Evolutionary conservation across 2,797 vertebrate genomes (phyloP), one percentile per base, ranked within the genome.

Genomic region (Phyllotis vaccarum): DNA sequence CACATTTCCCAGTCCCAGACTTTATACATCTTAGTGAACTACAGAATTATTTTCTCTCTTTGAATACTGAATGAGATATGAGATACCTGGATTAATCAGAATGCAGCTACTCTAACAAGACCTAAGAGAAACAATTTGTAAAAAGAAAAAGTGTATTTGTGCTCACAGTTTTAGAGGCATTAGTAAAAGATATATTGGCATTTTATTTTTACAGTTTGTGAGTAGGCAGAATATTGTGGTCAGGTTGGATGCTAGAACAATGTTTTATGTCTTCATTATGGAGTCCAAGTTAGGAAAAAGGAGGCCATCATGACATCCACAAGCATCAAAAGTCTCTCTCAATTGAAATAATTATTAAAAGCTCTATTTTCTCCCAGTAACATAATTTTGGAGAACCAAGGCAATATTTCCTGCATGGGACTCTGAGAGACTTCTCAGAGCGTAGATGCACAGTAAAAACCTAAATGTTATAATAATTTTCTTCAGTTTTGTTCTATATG

Each of bases 291-390:
- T 34, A 83, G 3, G 31, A 34, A 49, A 10, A 24, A 60, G 40
- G 10, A 31, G 49, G 58, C 24, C 3, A 54, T 56, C 34, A 56
- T 8, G 1, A 13, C 12, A 4, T 10, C 8, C 5, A 66, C 5
- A 52, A 10, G 13, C 19, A 52, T 13, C 0, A 9, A 12, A 37
- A 31, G 21, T 1, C 13, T 31, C 34, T 2, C 13, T 37, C 19
- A 46, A 0, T 13, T 3, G 27, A 14, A 1, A 14, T 19, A 0
- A 10, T 27, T 54, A 21, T 34, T 31, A 62, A 37, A n/a, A 5
- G 0, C 3, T 58, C 31, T 54, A 29, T 19, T 11, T 31, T 24
- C 13, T 78, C 11, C 14, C 24, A 16, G 29, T 31, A 72, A 52
- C 5, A 43, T 16, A 9, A 54, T 14, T 21, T 19, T 6, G 5